Conservation (phyloP, 2,113 vertebrate genomes). For the Shinisaurus crocodilurus region DNA sequence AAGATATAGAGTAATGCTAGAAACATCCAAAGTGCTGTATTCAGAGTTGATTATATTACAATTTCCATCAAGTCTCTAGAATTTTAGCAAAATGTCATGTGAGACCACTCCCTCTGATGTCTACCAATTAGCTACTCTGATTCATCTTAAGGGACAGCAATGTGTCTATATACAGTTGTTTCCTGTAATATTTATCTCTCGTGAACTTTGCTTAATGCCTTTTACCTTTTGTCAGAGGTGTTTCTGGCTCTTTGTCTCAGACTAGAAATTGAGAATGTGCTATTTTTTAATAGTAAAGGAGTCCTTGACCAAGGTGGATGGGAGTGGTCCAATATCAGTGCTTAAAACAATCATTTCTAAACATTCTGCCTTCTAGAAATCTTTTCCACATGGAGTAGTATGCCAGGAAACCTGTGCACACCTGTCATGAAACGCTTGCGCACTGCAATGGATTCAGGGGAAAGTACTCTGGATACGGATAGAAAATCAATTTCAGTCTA, state of each 20-base stretch:
- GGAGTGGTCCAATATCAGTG: background rate
- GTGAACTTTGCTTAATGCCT: background rate
- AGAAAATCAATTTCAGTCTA: background rate
- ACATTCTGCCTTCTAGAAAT: background rate
- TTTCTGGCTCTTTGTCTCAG: background rate
- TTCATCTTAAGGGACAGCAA: background rate
- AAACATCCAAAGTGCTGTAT: background rate
- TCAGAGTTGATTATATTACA: background rate
- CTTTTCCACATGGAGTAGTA: background rate
- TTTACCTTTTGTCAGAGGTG: background rate
- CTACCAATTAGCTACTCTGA: background rate
- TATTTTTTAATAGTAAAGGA: background rate
- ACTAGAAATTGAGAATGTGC: background rate
- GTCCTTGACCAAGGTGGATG: background rate
- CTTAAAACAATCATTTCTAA: background rate
- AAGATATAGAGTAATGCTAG: background rate
- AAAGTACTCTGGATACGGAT: background rate
- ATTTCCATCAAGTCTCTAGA: background rate
- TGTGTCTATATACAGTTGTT: background rate
- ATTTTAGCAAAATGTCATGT: background rate
- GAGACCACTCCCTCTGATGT: background rate
- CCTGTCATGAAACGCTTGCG: background rate
- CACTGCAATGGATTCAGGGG: background rate
- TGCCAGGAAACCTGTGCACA: background rate
- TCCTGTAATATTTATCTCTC: background rate